These are phyloP conservation scores for Dysmachus trigonus DNA, from an alignment of 2,888 invertebrate genomes.

Conservation along the genomic window DNA sequence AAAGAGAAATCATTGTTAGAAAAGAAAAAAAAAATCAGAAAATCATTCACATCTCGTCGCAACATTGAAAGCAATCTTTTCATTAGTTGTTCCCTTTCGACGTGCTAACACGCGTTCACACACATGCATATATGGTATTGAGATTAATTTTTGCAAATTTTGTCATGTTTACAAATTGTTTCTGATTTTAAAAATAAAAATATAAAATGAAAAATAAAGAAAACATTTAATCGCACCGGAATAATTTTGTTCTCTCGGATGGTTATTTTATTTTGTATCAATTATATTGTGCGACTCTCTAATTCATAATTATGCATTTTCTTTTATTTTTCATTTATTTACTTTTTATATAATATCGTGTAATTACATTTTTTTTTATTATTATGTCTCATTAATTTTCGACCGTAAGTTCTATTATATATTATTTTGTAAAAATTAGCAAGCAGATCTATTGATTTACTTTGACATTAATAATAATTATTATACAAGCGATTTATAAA, in stretches of 20 bases:
- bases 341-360: neutral
- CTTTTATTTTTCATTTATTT: neutral
- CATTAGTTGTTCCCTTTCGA: neutral
- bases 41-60: neutral
- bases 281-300: neutral
- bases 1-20: slow-evolving; percentile 8
- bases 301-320: neutral
- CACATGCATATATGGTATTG: neutral
- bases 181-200: neutral
- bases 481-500: slow-evolving; percentile 18
- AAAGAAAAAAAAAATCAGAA: neutral
- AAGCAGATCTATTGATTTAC: neutral
- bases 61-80: neutral
- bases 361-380: neutral
- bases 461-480: slow-evolving; percentile 6
- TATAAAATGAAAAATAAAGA: neutral
- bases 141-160: neutral
- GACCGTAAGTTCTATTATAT: neutral
- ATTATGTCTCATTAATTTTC: neutral
- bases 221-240: neutral
- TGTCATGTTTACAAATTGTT: neutral
- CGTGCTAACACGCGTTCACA: neutral
- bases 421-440: neutral
- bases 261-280: neutral
- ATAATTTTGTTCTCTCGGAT: neutral